Evolutionary conservation across 2,797 vertebrate species (phyloP), one percentile per base, ranked within the genome.

Genomic region (Chelonia mydas): DNA sequence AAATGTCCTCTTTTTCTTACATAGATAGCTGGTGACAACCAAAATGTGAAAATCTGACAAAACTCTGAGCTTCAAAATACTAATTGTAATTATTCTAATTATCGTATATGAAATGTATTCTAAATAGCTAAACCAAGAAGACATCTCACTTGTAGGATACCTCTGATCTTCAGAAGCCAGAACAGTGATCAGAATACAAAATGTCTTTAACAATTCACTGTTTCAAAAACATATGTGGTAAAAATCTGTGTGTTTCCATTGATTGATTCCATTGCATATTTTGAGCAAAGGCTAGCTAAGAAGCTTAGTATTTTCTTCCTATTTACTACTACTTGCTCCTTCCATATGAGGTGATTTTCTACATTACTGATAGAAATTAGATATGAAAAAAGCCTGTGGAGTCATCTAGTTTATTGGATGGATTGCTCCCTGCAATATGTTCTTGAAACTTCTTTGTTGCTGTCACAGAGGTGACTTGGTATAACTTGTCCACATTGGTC

Each of bases 401-500:
- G 47, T 82, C 2, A 23, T 59, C n/a, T 83, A 54, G 6, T 83
- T 92, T 1, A 7, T 19, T 84, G 6, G 37, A 93, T 41, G 84
- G 7, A 53, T 76, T 53, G 50, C 55, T 95, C 72, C 88, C 78
- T 89, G 51, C 28, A 91, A 8, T 89, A 33, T 79, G 2, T 86
- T 88, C 68, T n/a, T 81, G 85, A 90, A 53, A 37, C 68, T 31
- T 90, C 87, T 23, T 78, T 83, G 83, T 82, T 89, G 90, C 68
- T 77, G 13, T 76, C 78, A 16, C 19, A 72, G 78, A 92, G 85
- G 68, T 89, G 31, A 65, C 87, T 93, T 83, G 47, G 11, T 77
- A 7, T 51, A 85, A 53, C 59, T 84, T 80, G 6, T 57, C 33
- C 47, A 77, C 23, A 31, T 57, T n/a, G 15, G 1, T 94, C 0